Conservation (phyloP, 2,888 invertebrate genomes). For the Sesia bembeciformis region DNA sequence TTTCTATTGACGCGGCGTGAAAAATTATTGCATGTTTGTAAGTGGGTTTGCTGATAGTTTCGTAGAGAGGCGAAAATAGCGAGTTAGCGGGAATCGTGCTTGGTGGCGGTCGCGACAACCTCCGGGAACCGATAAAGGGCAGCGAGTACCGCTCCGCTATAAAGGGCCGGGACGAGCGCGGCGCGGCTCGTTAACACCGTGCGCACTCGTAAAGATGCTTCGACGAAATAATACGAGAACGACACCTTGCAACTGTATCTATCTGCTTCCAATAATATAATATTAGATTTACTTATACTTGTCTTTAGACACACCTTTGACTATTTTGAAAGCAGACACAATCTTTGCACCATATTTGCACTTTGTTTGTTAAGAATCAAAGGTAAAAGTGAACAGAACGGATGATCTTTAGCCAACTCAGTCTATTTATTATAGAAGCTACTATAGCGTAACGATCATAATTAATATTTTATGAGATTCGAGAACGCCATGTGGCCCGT, state of each 20-base stretch:
- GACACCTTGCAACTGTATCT: too few species aligned
- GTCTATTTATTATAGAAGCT: neutral
- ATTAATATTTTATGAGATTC: conserved; percentile 35
- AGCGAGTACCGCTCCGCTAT: conserved; percentile 36
- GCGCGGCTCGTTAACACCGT: conserved; percentile 60
- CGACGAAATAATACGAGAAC: conserved; percentile 44
- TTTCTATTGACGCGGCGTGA: conserved; percentile 46
- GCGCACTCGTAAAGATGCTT: conserved; percentile 58
- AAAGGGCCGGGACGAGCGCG: conserved; percentile 38
- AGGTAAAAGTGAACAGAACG: too few species aligned
- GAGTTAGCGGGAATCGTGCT: conserved; percentile 54
- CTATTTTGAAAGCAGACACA: too few species aligned
- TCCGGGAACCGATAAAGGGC: conserved; percentile 68
- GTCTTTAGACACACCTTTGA: too few species aligned
- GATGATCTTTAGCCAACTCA: neutral
- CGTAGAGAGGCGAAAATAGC: conserved; percentile 66
- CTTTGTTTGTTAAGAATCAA: too few species aligned
- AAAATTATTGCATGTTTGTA: conserved; percentile 39
- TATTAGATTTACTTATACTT: too few species aligned
- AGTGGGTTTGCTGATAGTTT: conserved; percentile 36
- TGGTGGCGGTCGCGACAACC: conserved; percentile 53
- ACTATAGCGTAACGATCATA: neutral
- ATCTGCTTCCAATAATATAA: too few species aligned
- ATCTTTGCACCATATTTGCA: too few species aligned
- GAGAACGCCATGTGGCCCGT: conserved; percentile 41